phyloP scores from a whole-genome alignment of 2,888 invertebrate species.

The Dasypolia templi region DNA sequence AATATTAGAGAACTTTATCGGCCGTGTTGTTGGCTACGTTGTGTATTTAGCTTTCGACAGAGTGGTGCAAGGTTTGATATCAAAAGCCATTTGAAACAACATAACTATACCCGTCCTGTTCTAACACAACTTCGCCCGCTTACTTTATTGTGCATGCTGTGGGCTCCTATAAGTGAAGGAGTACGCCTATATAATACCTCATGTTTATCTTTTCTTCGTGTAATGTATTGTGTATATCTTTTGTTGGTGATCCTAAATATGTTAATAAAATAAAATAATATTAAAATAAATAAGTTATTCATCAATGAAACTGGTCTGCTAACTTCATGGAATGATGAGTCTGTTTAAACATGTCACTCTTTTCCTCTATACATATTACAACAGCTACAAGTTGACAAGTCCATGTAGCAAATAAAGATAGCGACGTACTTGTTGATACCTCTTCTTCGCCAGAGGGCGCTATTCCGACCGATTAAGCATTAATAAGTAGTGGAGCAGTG shows the following conservation, averaged over 20 bases:
- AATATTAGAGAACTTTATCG: conserved; percentile 64
- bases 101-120: background rate
- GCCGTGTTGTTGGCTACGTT: conserved; percentile 57
- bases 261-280: no score
- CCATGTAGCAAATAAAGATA: conserved; percentile 47
- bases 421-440: conserved; percentile 37
- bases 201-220: no score
- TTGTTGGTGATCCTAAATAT: no score
- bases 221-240: no score
- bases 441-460: background rate
- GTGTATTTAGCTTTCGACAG: background rate
- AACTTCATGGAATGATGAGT: background rate
- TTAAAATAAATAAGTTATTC: no score
- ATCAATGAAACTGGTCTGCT: no score
- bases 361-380: conserved; percentile 7
- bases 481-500: conserved; percentile 40
- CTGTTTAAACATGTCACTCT: conserved; percentile 8
- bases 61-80: background rate
- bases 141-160: no score
- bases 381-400: conserved; percentile 35
- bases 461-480: conserved; percentile 38
- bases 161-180: no score
- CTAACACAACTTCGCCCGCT: background rate
- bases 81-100: background rate
- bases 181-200: no score